These are phyloP conservation scores for Volucella inanis DNA, from an alignment of 2,888 invertebrate species.

Conservation along the genomic window DNA sequence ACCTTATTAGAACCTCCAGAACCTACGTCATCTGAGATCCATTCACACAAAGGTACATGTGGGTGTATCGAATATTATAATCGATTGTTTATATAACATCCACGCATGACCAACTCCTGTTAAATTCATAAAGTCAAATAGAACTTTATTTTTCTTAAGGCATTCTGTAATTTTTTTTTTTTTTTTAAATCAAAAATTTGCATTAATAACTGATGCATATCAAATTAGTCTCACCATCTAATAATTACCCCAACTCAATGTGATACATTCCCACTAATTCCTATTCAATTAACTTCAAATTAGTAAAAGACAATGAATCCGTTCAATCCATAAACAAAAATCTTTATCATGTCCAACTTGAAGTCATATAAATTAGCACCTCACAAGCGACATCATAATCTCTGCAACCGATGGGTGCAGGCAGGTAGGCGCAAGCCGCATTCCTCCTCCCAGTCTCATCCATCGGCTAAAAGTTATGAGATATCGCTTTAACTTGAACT, in stretches of 20 bases:
- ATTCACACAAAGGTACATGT: no score
- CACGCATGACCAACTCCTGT: not conserved
- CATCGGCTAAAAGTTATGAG: not conserved
- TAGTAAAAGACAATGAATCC: slow-evolving; percentile 9
- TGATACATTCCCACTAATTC: slow-evolving; percentile 7
- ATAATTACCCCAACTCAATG: not conserved
- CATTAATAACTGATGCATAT: slow-evolving; percentile 21
- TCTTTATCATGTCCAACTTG: slow-evolving; percentile 12
- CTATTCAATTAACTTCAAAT: not conserved
- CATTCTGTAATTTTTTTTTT: not conserved
- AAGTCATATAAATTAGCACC: slow-evolving; percentile 41
- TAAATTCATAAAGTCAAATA: not conserved
- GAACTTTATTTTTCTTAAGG: not conserved
- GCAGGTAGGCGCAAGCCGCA: slow-evolving; percentile 10
- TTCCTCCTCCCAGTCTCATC: slow-evolving; percentile 10
- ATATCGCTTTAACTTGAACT: slow-evolving; percentile 21
- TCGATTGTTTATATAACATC: not conserved
- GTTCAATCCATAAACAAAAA: not conserved
- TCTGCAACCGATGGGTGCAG: not conserved
- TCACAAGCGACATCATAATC: slow-evolving; percentile 19
- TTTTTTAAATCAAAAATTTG: slow-evolving; percentile 4
- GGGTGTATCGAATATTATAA: not conserved
- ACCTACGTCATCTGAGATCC: not conserved
- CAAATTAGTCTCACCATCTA: slow-evolving; percentile 2
- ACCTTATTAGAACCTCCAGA: not conserved